Base-by-base conservation (phyloP, 1,140 invertebrate genomes). In the Drosophila novamexicana region DNA sequence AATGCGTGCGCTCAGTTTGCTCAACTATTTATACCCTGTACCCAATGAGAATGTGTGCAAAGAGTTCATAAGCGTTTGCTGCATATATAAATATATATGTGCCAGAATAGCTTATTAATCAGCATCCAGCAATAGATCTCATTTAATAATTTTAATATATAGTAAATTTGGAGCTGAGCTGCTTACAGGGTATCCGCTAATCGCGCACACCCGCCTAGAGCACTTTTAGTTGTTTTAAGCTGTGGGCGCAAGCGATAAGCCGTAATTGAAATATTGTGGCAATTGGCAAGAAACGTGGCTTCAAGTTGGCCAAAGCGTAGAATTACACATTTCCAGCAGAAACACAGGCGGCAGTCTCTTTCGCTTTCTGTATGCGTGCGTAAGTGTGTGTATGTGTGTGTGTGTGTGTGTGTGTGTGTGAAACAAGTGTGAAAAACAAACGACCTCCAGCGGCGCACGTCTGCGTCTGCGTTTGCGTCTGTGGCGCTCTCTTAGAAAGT, bases 381-480 rank as follows among this genome's bases (percentile, higher is more conserved):
- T 62, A 44, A 47, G 58, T 8, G 65, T 8, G 49, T 14, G 14
- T 12, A 0, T n/a, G 10, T 64, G n/a, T 37, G 39, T 64, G 34
- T 52, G 45, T 74, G 1, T 22, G 10, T 64, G n/a, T 37, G 39
- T 64, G 34, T 52, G 45, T 74, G 71, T 75, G 63, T 84, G 66
- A 57, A 77, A 73, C 84, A 89, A 89, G 84, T 89, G 84, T 83
- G 80, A 89, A 88, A 79, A 89, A 77, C 77, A 83, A 76, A 71
- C 79, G 83, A 89, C 83, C 84, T 89, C 83, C 83, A 86, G 83
- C 79, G 47, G 72, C 73, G 80, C 68, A 65, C 65, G 74, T 49
- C 71, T 75, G 52, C 56, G 79, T 75, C 65, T 56, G 56, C 56
- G 39, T 49, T 34, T 66, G 50, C 54, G 63, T 73, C 57, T 69